Base-by-base conservation (phyloP, 2,888 invertebrate genomes). In the Synergus itoensis region DNA sequence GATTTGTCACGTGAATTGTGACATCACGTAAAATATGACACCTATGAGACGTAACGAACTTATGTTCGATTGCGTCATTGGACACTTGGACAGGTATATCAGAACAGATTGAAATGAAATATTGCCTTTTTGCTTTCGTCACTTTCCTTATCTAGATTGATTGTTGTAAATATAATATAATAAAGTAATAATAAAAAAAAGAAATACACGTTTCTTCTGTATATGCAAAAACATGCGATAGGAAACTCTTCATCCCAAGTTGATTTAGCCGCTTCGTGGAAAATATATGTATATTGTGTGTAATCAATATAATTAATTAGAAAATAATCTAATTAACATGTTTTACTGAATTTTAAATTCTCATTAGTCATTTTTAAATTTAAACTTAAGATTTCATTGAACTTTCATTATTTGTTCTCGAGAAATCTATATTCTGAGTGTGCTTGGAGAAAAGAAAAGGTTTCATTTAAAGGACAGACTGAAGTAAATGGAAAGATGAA, bases 401-500 rank as follows among this genome's bases (percentile, higher is more conserved):
- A 57, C 9, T 48, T 48, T 60, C 57, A 60, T 21, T 14, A 45
- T 45, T 60, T 7, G 16, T 7, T 16, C 48, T 7, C 4, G n/a
- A 16, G 16, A 8, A n/a, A 48, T 48, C 5, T 48, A 48, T 48
- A 16, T 5, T 8, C n/a, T 16, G n/a, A 48, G 16, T 48, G 16
- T 48, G 1, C 48, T 14, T 48, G 16, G 5, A 7, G 28, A 21
- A 28, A 63, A 14, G 9, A 7, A 63, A 63, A 77, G 79, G 67
- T 80, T 82, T 77, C 77, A 82, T 80, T 80, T 80, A 77, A 80
- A 78, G 79, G 79, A 78, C 80, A 77, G 80, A 64, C 80, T 81
- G 76, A 81, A 69, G 79, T 77, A 80, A 82, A 82, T 80, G 76
- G 82, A 81, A 81, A 82, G 79, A 77, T 79, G 69, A 78, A 82